Conservation (phyloP, 2,888 invertebrate genomes). For the Spisula subtruncata region DNA sequence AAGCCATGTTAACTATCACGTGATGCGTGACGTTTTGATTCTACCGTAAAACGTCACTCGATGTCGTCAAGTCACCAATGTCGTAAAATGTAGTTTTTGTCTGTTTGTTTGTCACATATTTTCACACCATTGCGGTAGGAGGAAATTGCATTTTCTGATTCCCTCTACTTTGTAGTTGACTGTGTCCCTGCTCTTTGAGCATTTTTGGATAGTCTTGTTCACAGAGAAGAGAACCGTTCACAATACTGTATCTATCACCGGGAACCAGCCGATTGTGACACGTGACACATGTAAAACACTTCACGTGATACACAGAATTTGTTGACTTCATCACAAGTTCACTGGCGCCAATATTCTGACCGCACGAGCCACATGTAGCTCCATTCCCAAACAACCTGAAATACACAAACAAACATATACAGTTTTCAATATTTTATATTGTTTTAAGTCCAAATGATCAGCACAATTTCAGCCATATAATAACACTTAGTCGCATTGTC, state of each 20-base stretch:
- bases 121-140: constrained; percentile 65
- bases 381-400: constrained; percentile 96
- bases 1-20: constrained; percentile 13
- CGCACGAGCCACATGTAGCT: constrained; percentile 96
- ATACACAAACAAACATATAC: constrained; percentile 39
- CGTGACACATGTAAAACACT: constrained; percentile 98
- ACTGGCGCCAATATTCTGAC: constrained; percentile 96
- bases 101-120: not conserved
- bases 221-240: constrained; percentile 96
- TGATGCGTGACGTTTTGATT: constrained; percentile 17
- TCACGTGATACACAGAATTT: constrained; percentile 95
- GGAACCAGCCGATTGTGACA: constrained; percentile 95
- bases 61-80: not conserved
- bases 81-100: not conserved
- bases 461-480: no score
- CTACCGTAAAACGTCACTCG: constrained; percentile 25
- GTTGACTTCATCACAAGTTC: constrained; percentile 96
- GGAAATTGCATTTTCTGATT: constrained; percentile 81
- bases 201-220: constrained; percentile 98
- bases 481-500: no score
- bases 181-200: constrained; percentile 88
- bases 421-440: no score
- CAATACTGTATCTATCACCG: constrained; percentile 97
- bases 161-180: constrained; percentile 76
- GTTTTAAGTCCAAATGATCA: no score